phyloP scores from a whole-genome alignment of 1,140 invertebrate genomes.

The Calephelis nemesis region DNA sequence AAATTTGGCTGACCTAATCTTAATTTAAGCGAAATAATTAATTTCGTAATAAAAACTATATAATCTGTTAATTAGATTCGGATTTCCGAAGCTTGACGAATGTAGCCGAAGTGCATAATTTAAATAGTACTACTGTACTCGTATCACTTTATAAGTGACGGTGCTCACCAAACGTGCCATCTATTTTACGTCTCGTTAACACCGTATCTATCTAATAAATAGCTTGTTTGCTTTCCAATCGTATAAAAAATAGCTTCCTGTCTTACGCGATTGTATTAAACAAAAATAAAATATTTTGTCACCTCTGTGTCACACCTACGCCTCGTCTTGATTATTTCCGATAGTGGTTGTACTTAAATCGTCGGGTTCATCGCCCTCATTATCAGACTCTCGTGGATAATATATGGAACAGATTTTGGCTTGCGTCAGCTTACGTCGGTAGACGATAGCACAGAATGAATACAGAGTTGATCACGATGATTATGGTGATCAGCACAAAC shows the following conservation, averaged over 20 bases:
- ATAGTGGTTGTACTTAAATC: conserved; percentile 45
- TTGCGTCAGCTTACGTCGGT: conserved; percentile 30
- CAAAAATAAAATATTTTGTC: conserved; percentile 27
- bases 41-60: too few relatives aligned
- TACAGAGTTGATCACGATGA: background rate
- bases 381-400: conserved; percentile 62
- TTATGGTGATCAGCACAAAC: background rate
- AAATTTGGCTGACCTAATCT: too few relatives aligned
- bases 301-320: conserved; percentile 29
- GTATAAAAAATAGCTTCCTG: background rate
- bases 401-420: conserved; percentile 64
- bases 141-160: too few relatives aligned
- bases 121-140: too few relatives aligned
- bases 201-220: too few relatives aligned
- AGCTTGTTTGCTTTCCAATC: too few relatives aligned
- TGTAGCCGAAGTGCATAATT: too few relatives aligned
- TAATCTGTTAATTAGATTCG: too few relatives aligned
- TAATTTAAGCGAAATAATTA: too few relatives aligned
- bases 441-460: background rate
- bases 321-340: conserved; percentile 29
- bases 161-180: too few relatives aligned
- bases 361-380: conserved; percentile 55
- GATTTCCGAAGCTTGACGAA: too few relatives aligned
- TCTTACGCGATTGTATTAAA: background rate
- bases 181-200: too few relatives aligned